Base-by-base conservation (phyloP, 2,888 invertebrate species). In the Amphipoea oculea region DNA sequence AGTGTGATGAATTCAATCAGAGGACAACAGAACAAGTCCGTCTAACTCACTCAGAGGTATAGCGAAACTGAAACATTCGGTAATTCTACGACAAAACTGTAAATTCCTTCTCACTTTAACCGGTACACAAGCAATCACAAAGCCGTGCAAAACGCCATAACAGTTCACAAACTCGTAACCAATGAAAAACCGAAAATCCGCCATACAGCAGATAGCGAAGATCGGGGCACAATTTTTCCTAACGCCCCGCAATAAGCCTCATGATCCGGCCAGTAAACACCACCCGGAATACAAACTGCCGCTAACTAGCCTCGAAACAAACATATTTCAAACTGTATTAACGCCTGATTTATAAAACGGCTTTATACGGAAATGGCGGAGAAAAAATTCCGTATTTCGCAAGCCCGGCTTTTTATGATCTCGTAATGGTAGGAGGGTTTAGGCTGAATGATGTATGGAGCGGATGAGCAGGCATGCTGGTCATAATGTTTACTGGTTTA, bases 251-350 rank as follows among this genome's bases (percentile, higher is more conserved):
- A 89, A 86, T 91, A 92, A 91, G 88, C 88, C 78, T 66, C 70
- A 40, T 85, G 89, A 86, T 90, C 91, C 90, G 78, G 36, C 42
- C 60, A 67, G 78, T 81, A 88, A 83, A 87, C 88, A 86, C 89
- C 83, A 80, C 85, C 86, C 89, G 86, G 94, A 92, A 95, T 95
- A 95, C 94, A 95, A 95, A 95, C 95, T 87, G 94, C 94, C 91
- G 86, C 90, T 94, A 94, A 94, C 92, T 92, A 92, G 91, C 88
- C 83, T 86, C 86, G 87, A 85, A 89, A 89, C 91, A 91, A 89
- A 93, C 94, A 95, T 94, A 94, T 93, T 93, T 95, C 94, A 94
- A 91, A 92, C 89, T 91, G 94, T 92, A 94, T 95, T 95, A 95
- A 92, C 91, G 84, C 77, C 92, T 94, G 94, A 94, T 95, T 95